Evolutionary conservation across 2,888 invertebrate genomes (phyloP), one percentile per base, ranked within the genome.

Genomic region (Smittia sp.): DNA sequence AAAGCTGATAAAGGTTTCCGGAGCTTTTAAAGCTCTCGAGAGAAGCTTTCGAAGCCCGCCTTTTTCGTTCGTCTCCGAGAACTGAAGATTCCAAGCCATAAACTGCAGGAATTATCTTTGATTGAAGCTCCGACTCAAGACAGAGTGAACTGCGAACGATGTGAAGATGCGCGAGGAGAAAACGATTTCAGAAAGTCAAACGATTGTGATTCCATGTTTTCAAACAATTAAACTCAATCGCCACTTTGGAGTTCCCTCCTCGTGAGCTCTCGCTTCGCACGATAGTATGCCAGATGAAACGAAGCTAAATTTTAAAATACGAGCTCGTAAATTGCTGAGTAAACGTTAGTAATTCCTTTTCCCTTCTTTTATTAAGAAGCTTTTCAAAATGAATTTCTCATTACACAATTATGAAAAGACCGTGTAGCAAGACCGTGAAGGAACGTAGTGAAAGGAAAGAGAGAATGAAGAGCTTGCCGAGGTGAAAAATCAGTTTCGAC

Each of bases 141-240:
- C n/a, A n/a, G n/a, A 38, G 38, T 38, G 11, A 38, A 11, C 11
- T 11, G 6, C 46, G n/a, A 15, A 46, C 32, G 9, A 32, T n/a
- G 46, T 11, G 11, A 46, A 46, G 15, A 46, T 46, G 2, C 3
- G 15, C n/a, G 18, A 3, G 58, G 18, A 18, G 20, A 18, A 58
- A 11, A 11, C 6, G 22, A 22, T 46, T 18, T 20, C 9, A 39
- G 6, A 67, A 67, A 67, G 67, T 67, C 67, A 46, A 67, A 41
- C n/a, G 22, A 46, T 67, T 41, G 41, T 67, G 67, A 67, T 67
- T 67, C 24, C 67, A 46, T 67, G 67, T 46, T 67, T 67, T 67
- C 18, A 39, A 38, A 46, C 41, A 67, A 67, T 67, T 67, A 67
- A 67, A 67, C 20, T 32, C 22, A 18, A n/a, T 39, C 22, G 22